Evolutionary conservation across 2,113 vertebrate species (phyloP).

Genomic region (Coracopsis vasa): DNA sequence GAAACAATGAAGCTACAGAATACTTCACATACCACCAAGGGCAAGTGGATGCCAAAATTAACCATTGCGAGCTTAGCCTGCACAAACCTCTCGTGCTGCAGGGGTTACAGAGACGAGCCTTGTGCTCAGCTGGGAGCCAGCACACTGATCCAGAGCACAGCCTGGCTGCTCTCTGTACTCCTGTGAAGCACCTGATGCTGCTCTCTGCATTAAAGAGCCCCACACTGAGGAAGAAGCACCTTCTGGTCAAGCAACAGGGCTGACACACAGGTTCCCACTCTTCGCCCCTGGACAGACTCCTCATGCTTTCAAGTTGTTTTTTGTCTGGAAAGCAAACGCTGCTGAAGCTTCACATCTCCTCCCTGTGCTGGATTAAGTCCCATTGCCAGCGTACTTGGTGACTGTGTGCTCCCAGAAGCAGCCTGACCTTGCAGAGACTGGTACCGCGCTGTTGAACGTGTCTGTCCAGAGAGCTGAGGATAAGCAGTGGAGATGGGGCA

Average conservation of each 20-base stretch:
- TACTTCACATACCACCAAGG: conserved; percentile 48
- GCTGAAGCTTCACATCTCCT: background rate
- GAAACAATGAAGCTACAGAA: conserved; percentile 54
- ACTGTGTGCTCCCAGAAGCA: background rate
- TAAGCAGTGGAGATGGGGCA: background rate
- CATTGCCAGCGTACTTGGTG: background rate
- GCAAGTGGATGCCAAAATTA: conserved; percentile 54
- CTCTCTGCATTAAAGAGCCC: background rate
- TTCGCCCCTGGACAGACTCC: background rate
- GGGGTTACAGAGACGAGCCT: background rate
- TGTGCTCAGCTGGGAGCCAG: background rate
- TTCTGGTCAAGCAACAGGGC: background rate
- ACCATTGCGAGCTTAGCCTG: conserved; percentile 6
- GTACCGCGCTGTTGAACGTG: fast-evolving
- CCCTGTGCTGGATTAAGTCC: background rate
- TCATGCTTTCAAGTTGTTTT: background rate
- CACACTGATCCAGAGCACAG: background rate
- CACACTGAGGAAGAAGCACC: background rate
- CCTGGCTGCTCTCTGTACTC: background rate
- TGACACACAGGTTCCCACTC: background rate
- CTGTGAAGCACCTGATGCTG: background rate
- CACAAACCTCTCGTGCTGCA: background rate
- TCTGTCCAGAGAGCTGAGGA: background rate
- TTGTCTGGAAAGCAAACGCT: background rate
- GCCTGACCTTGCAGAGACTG: background rate